Percentiles rank a stretch among this genome's conserved stretches.
These are phyloP conservation scores for Drosophila biarmipes DNA, from an alignment of 1,140 invertebrate genomes.

Conservation along the genomic window DNA sequence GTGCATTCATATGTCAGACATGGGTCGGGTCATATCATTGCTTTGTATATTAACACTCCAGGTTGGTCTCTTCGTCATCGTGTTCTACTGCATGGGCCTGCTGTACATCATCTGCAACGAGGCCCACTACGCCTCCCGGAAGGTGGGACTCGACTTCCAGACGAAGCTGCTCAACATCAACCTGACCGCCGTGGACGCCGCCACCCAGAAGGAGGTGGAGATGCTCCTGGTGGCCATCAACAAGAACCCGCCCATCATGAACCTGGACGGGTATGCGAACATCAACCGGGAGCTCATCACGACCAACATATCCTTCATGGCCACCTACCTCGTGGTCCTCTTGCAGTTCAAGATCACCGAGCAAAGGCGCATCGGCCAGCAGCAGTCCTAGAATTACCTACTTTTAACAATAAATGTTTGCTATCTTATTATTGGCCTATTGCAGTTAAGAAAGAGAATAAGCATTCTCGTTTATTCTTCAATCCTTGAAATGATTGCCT, in stretches of 20 bases:
- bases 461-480: too few species aligned
- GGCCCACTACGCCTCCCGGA: slow-evolving; percentile 87
- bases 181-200: slow-evolving; percentile 86
- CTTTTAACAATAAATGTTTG: background rate
- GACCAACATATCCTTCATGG: slow-evolving; percentile 88
- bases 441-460: too few species aligned
- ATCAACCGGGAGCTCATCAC: slow-evolving; percentile 89
- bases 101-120: slow-evolving; percentile 89
- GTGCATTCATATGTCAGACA: slow-evolving; percentile 34
- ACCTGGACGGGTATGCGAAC: slow-evolving; percentile 88
- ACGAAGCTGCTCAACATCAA: slow-evolving; percentile 88
- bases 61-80: slow-evolving; percentile 88
- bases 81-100: slow-evolving; percentile 88
- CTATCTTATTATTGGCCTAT: too few species aligned
- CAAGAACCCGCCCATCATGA: slow-evolving; percentile 89
- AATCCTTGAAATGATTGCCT: too few species aligned
- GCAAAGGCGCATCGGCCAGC: slow-evolving; percentile 53
- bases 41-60: too few species aligned
- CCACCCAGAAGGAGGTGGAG: slow-evolving; percentile 88
- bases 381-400: background rate
- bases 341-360: slow-evolving; percentile 88
- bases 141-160: slow-evolving; percentile 88
- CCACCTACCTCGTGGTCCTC: slow-evolving; percentile 88
- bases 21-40: background rate
- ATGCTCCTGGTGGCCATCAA: slow-evolving; percentile 90